Conservation (phyloP, 2,113 vertebrate species). For the Tragelaphus imberbis region DNA sequence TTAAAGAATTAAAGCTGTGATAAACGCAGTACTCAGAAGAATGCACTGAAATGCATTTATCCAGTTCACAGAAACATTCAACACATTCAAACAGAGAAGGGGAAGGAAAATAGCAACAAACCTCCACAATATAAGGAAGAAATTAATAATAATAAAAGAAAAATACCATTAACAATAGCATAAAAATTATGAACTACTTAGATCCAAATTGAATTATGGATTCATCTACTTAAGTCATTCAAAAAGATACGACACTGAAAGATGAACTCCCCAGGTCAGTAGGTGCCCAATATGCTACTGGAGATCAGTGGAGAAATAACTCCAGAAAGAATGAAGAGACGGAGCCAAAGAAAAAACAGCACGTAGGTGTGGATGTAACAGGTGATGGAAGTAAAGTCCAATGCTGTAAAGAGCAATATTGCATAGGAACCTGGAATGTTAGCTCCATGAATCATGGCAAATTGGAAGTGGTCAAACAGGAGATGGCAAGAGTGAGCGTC, state of each 20-base stretch:
- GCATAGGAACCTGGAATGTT: neutral
- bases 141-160: neutral
- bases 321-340: neutral
- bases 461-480: neutral
- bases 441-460: neutral
- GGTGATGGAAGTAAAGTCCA: neutral
- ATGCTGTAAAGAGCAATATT: neutral
- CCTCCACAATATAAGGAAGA: neutral
- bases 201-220: neutral
- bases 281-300: neutral
- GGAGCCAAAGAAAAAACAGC: neutral
- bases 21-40: neutral
- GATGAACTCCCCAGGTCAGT: rapidly evolving
- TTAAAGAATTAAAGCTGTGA: constrained; percentile 8
- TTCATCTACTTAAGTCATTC: neutral
- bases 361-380: neutral
- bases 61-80: neutral
- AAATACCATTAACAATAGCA: neutral
- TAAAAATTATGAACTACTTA: neutral
- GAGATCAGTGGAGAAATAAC: neutral
- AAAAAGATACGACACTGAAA: neutral
- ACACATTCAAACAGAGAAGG: neutral
- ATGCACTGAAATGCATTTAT: neutral
- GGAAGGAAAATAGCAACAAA: neutral
- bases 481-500: neutral